Percentiles rank a stretch among this genome's conserved stretches.
Conservation (phyloP, 2,888 invertebrate species). For the Ochropleura leucogaster region DNA sequence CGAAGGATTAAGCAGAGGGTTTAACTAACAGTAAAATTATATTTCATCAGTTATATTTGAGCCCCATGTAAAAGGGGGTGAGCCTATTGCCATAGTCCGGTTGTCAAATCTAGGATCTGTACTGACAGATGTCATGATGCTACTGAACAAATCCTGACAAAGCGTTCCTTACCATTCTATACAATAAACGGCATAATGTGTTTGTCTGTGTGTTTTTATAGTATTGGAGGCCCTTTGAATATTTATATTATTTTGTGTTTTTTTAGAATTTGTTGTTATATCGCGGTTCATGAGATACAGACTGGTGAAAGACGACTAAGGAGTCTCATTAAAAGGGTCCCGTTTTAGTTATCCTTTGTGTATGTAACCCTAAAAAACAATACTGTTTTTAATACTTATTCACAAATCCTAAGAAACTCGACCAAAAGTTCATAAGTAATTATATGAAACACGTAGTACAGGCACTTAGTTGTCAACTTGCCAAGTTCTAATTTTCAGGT, state of each 20-base stretch:
- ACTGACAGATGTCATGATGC: no score
- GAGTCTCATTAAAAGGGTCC: no score
- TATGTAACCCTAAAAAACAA: no score
- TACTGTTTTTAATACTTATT: not conserved
- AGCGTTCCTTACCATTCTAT: no score
- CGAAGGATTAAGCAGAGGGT: not conserved
- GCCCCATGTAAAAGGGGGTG: not conserved
- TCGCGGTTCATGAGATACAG: no score
- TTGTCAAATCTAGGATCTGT: not conserved
- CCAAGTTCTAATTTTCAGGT: conserved; percentile 29
- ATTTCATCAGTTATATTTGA: not conserved
- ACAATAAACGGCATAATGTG: no score
- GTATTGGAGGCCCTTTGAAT: no score
- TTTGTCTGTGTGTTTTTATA: no score
- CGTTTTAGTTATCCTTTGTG: no score
- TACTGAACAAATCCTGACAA: not conserved
- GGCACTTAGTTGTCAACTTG: conserved; percentile 1
- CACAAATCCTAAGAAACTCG: not conserved
- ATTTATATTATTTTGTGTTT: no score
- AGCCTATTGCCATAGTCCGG: not conserved
- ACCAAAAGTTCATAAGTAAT: conserved; percentile 2
- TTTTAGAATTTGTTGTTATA: no score
- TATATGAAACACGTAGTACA: not conserved
- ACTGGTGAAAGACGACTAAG: no score
- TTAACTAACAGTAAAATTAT: not conserved